phyloP scores from a whole-genome alignment of 2,797 vertebrate species.

The Australoheros facetus region DNA sequence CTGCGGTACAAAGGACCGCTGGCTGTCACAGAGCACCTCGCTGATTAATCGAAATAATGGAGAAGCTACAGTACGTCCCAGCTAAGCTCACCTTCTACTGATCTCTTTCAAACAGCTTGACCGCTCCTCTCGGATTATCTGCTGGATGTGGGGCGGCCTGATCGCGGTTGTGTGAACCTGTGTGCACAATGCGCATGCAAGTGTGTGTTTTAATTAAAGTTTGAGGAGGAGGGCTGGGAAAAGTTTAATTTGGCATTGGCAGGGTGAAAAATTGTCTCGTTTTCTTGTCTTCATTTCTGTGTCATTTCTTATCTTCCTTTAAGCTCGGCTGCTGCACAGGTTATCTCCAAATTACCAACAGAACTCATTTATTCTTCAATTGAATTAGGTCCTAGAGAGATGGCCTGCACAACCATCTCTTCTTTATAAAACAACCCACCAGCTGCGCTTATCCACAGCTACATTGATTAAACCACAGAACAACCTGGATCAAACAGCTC shows the following conservation, averaged over 20 bases:
- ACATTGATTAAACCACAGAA: constrained; percentile 63
- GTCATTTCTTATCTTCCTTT: constrained; percentile 76
- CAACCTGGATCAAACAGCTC: constrained; percentile 72
- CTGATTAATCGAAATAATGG: constrained; percentile 71
- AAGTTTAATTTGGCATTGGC: constrained; percentile 78
- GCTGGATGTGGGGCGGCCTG: constrained; percentile 27
- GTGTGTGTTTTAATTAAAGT: constrained; percentile 83
- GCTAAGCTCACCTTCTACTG: constrained; percentile 63
- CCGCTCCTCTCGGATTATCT: constrained; percentile 74
- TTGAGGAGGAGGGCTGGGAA: constrained; percentile 62
- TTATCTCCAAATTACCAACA: constrained; percentile 85
- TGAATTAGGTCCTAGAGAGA: constrained; percentile 77
- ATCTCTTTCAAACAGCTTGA: constrained; percentile 65
- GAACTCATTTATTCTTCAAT: constrained; percentile 85
- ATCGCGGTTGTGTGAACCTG: constrained; percentile 41
- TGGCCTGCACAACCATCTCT: constrained; percentile 56
- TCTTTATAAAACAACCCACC: constrained; percentile 64
- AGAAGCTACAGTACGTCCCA: constrained; percentile 51
- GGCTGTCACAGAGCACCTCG: constrained; percentile 50
- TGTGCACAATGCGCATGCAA: constrained; percentile 67
- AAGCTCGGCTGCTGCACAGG: constrained; percentile 74
- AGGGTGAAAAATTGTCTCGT: constrained; percentile 78
- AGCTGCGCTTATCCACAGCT: constrained; percentile 51
- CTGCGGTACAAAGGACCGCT: constrained; percentile 44
- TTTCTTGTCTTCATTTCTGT: constrained; percentile 80